Evolutionary conservation across 2,797 vertebrate species (phyloP), one percentile per base, ranked within the genome.

Genomic region (Agapornis canus): DNA sequence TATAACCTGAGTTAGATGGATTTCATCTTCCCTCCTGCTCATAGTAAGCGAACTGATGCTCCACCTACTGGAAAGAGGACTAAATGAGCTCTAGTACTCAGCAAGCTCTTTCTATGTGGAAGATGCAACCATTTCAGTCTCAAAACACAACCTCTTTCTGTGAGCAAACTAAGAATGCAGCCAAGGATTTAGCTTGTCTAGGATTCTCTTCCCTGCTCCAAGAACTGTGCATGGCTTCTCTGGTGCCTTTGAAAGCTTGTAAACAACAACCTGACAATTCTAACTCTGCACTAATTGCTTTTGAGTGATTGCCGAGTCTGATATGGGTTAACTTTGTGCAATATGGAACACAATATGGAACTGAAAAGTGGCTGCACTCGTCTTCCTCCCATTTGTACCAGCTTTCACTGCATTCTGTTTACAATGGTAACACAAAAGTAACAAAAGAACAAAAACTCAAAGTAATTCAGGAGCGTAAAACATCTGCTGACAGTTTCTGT

Each of bases 31-130:
- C 3, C 80, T 82, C 29, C 51, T 18, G 26, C 21, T 20, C 49
- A 39, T 13, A 91, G 78, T 10, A 47, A 85, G 47, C 7, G 78
- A 89, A 40, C 83, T 81, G 66, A 83, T 86, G 92, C 96, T 95
- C 96, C 96, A 92, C 75, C 96, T 97, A 93, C 94, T 96, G 96
- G 95, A 89, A 80, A 80, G 68, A 79, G 60, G 76, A 51, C 31
- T 47, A 40, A 5, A 7, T 0, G 35, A 78, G 45, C 68, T 82
- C 63, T 26, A 31, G 43, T 3, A 43, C 31, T 43, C 78, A 73
- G 35, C 21, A 39, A 32, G 26, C 13, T 72, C 80, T 16, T 70
- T n/a, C 31, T 35, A 2, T 0, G 16, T 39, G 39, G 42, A 81
- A 68, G 49, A 85, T 10, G 29, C 23, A 68, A 77, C 18, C 59